Conservation (phyloP, 2,113 vertebrate species). For the Albula glossodonta region DNA sequence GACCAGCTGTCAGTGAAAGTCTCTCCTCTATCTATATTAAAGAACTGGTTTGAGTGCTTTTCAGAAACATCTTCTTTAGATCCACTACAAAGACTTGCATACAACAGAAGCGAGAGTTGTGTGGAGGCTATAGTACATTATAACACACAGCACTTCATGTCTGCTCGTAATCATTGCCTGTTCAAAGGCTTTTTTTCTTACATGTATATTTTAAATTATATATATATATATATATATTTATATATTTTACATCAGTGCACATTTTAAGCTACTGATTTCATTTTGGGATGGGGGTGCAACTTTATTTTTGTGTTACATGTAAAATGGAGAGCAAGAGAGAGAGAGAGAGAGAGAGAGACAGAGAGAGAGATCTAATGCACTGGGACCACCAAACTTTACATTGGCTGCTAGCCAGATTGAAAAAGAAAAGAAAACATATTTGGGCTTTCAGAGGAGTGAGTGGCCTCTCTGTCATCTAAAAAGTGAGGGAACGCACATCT, state of each 20-base stretch:
- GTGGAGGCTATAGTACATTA: neutral
- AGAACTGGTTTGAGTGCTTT: constrained; percentile 49
- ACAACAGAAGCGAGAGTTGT: neutral
- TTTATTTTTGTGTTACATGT: too few species aligned
- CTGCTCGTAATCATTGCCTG: neutral
- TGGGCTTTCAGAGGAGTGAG: neutral
- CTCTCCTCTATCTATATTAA: constrained; percentile 36
- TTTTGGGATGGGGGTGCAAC: too few species aligned
- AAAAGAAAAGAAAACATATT: neutral
- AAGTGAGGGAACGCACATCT: neutral
- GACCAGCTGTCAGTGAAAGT: constrained; percentile 46
- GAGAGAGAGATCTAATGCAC: neutral
- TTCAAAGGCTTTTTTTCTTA: neutral
- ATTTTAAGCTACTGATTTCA: neutral
- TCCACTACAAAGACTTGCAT: constrained; percentile 30
- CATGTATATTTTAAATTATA: neutral
- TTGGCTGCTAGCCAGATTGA: neutral
- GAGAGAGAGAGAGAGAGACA: neutral
- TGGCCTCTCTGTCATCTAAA: neutral
- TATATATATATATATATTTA: too few species aligned
- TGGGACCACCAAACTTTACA: neutral
- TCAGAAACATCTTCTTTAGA: constrained; percentile 40
- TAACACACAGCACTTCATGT: neutral
- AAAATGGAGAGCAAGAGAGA: neutral
- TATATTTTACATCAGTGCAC: neutral